phyloP scores from a whole-genome alignment of 2,888 invertebrate species.

The Tenthredo scrophulariae region DNA sequence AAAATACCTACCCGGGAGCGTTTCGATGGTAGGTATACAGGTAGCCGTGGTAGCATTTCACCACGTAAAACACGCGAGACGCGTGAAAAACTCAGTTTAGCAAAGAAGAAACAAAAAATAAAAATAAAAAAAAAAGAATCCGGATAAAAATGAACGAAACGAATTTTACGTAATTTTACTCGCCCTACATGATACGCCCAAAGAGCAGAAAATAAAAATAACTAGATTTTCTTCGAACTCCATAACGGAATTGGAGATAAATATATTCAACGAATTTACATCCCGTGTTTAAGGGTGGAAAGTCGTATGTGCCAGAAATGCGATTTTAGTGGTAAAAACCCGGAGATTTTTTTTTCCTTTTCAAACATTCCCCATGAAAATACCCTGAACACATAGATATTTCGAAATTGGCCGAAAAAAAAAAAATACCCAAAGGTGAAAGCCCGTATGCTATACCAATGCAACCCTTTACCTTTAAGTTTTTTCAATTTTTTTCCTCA shows the following conservation, averaged over 20 bases:
- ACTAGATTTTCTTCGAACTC: background rate
- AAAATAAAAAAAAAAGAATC: background rate
- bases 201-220: background rate
- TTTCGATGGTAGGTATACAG: background rate
- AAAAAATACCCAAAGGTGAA: no score
- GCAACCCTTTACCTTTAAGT: no score
- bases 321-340: no score
- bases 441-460: no score
- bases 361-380: no score
- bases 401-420: no score
- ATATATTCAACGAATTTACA: background rate
- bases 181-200: background rate
- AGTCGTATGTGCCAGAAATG: no score
- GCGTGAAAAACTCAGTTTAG: constrained; percentile 1
- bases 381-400: no score
- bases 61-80: background rate
- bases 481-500: no score
- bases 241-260: background rate
- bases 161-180: background rate
- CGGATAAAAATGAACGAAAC: background rate
- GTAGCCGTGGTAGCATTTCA: background rate
- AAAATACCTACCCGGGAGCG: constrained; percentile 39
- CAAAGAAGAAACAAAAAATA: background rate
- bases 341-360: no score
- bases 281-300: no score